These are phyloP conservation scores for Pandemis corylana DNA, from an alignment of 2,888 invertebrate species.

Conservation along the genomic window DNA sequence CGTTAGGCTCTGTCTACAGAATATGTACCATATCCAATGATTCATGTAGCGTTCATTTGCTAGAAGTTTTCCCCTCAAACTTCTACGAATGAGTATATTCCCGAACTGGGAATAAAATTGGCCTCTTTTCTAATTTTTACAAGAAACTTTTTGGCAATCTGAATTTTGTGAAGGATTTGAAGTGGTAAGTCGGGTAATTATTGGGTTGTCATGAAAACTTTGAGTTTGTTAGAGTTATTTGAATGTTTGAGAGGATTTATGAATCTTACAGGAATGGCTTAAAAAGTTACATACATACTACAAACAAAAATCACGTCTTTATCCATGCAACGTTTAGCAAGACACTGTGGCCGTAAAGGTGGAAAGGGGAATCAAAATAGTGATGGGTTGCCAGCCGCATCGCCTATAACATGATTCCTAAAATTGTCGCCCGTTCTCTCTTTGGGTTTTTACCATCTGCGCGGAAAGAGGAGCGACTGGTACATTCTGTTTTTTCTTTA, in stretches of 20 bases:
- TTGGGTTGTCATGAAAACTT: constrained; percentile 21
- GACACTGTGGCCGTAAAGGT: too few relatives aligned
- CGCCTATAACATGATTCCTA: too few relatives aligned
- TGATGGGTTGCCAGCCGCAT: too few relatives aligned
- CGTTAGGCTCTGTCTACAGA: too few relatives aligned
- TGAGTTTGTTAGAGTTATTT: constrained; percentile 20
- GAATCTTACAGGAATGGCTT: not conserved
- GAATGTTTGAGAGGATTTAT: constrained; percentile 13
- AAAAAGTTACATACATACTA: not conserved
- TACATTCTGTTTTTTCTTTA: too few relatives aligned
- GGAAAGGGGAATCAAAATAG: too few relatives aligned
- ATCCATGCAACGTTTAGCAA: too few relatives aligned
- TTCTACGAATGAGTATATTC: not conserved
- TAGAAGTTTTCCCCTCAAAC: constrained; percentile 10
- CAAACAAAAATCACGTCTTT: too few relatives aligned
- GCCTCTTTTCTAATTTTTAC: constrained; percentile 17
- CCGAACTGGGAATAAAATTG: not conserved
- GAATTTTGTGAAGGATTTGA: constrained; percentile 18
- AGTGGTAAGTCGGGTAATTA: constrained; percentile 25
- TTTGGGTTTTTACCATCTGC: too few relatives aligned
- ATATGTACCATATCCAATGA: not conserved
- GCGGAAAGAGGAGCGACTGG: too few relatives aligned
- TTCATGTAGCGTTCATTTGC: not conserved
- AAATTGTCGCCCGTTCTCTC: too few relatives aligned
- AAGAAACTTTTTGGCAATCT: constrained; percentile 23